Evolutionary conservation across 2,797 vertebrate species (phyloP), one percentile per base, ranked within the genome.

Genomic region (Ispidina lecontei): DNA sequence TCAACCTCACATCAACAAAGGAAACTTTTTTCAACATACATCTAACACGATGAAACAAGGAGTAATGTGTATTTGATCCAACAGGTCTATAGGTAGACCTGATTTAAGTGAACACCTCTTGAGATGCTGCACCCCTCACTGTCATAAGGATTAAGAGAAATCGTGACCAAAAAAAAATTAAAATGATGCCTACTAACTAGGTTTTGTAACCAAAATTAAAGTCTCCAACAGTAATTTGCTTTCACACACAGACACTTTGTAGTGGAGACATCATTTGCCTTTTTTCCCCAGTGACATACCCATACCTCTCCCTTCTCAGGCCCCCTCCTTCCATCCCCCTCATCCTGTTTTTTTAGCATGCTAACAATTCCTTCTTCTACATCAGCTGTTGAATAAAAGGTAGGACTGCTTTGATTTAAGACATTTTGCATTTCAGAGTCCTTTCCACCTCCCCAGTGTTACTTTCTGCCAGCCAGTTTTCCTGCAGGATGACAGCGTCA

Each of bases 101-200:
- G n/a, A 26, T 8, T 33, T 43, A 11, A 5, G 16, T 33, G 22
- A 31, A 78, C 93, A 64, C 4, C 28, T 56, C 12, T 4, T 4
- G 23, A 46, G 14, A 31, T 2, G 2, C 4, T 10, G 3, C 15
- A 18, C 2, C 3, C 3, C 14, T 4, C 1, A 4, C 6, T 15
- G 6, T 18, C 20, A 4, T 3, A 8, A 15, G 4, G 29, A 16
- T 3, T 59, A 78, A 9, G 6, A 63, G 20, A 73, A 84, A 59
- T 7, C 46, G 10, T 52, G 47, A 55, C 6, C 1, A 8, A n/a
- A 56, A 56, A 21, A 37, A 41, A 21, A 4, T 6, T 26, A 23
- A 83, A 84, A 46, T 12, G 0, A 35, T 33, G 8, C 2, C 46
- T 65, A 62, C 21, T 47, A 67, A 59, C 26, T 13, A 72, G n/a